These are phyloP conservation scores for Aleadryas rufinucha DNA, from an alignment of 2,113 vertebrate species.

Conservation along the genomic window DNA sequence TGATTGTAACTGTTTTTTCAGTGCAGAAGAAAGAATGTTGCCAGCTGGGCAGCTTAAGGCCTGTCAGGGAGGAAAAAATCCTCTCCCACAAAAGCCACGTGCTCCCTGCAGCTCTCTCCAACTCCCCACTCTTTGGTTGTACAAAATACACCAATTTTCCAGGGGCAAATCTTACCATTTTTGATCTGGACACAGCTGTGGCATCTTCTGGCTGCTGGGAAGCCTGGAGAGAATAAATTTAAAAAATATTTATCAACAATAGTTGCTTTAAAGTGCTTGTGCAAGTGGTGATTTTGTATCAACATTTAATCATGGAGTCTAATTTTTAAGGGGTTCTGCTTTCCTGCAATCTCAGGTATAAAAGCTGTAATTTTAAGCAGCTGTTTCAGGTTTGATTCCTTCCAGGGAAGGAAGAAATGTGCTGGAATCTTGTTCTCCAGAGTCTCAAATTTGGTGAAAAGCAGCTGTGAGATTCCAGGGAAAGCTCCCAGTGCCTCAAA, in stretches of 20 bases:
- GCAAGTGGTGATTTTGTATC: background rate
- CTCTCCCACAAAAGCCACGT: background rate
- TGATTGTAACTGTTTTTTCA: background rate
- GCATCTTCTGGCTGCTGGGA: conserved; percentile 92
- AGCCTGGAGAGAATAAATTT: conserved; percentile 74
- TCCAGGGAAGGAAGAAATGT: background rate
- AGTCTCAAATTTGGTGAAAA: background rate
- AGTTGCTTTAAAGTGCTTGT: background rate
- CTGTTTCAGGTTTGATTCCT: background rate
- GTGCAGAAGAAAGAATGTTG: background rate
- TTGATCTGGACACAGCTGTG: conserved; percentile 98
- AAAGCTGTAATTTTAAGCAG: background rate
- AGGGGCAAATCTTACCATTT: conserved; percentile 76
- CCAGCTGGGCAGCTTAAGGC: background rate
- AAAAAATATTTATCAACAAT: fast-evolving
- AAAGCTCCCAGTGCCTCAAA: background rate
- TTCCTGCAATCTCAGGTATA: background rate
- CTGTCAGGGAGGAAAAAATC: background rate
- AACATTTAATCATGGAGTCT: fast-evolving
- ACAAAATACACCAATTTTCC: fast-evolving
- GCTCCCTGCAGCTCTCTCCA: background rate
- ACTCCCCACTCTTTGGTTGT: background rate
- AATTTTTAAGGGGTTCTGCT: background rate
- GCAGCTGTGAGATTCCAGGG: background rate
- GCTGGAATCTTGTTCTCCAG: background rate